Evolutionary conservation across 2,888 invertebrate species (phyloP).

Genomic region (Apotomis turbidana): DNA sequence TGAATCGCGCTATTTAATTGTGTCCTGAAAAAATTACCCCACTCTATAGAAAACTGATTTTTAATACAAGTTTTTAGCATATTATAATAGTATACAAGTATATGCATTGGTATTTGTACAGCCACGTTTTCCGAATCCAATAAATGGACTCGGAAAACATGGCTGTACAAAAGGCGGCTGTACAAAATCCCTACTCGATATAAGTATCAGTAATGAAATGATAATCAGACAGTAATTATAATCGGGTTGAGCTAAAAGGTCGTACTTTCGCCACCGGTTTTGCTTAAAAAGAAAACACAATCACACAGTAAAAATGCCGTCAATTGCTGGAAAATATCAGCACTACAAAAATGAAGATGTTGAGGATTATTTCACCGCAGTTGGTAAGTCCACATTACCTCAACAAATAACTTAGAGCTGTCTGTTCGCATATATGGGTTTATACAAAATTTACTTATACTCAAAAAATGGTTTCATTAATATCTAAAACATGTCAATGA

Average conservation of each 20-base stretch:
- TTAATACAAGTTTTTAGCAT: too few relatives aligned
- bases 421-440: background rate
- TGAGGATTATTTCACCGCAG: slow-evolving; percentile 85
- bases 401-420: background rate
- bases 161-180: too few relatives aligned
- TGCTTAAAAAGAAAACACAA: background rate
- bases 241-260: background rate
- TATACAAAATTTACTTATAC: too few relatives aligned
- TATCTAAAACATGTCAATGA: too few relatives aligned
- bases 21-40: too few relatives aligned
- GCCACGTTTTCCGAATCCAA: too few relatives aligned
- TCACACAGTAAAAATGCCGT: slow-evolving; percentile 70
- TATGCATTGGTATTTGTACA: too few relatives aligned
- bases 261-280: background rate
- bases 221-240: slow-evolving; percentile 1
- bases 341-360: slow-evolving; percentile 87
- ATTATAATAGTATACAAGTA: too few relatives aligned
- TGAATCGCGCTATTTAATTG: too few relatives aligned
- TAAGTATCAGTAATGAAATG: background rate
- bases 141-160: too few relatives aligned
- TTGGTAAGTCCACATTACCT: slow-evolving; percentile 75
- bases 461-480: too few relatives aligned
- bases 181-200: background rate
- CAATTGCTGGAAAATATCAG: slow-evolving; percentile 85
- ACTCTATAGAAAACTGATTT: too few relatives aligned